Base-by-base conservation (phyloP, 2,113 vertebrate genomes). In the Planiliza haematocheilus region DNA sequence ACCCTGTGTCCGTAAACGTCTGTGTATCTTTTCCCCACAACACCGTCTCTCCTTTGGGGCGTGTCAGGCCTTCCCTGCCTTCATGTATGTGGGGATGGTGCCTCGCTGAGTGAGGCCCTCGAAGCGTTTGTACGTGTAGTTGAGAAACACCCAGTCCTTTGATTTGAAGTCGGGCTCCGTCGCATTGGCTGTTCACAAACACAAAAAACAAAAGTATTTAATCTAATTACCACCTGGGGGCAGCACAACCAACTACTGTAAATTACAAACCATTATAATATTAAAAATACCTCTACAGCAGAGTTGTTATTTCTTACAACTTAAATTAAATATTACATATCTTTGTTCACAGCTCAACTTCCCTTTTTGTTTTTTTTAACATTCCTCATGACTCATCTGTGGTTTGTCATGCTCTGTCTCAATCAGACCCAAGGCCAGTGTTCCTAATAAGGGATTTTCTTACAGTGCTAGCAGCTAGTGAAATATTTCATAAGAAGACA, bases 71-170 rank as follows among this genome's bases (percentile, higher is more conserved):
- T 99, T 97, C 74, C 96, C 96, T 0, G 94, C 93, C 92, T 99
- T 98, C 96, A 97, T 97, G 93, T 99, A 99, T 34, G 94, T 96
- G 42, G 97, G 98, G 86, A 99, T 98, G 11, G 96, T 96, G 83
- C 98, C 97, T 42, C 97, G 95, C 85, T 99, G 97, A 0, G 98
- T 99, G 63, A 99, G 90, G 50, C 97, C 98, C 89, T 99, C 98
- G 45, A 99, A 99, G 68, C 98, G 95, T 83, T 99, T 99, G 93
- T 99, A 99, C n/a, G 98, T 99, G 52, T 99, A 99, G 92, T 99
- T 99, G 85, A 99, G 96, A 88, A 99, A 99, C 77, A 99, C 97
- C 97, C 98, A 99, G 94, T 99, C 98, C 95, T 99, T 99, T 61
- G 97, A 98, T 86, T 99, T 99, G 91, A 97, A 99, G 93, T 99